Conservation (phyloP, 2,888 invertebrate genomes). For the Apodemia duryi region DNA sequence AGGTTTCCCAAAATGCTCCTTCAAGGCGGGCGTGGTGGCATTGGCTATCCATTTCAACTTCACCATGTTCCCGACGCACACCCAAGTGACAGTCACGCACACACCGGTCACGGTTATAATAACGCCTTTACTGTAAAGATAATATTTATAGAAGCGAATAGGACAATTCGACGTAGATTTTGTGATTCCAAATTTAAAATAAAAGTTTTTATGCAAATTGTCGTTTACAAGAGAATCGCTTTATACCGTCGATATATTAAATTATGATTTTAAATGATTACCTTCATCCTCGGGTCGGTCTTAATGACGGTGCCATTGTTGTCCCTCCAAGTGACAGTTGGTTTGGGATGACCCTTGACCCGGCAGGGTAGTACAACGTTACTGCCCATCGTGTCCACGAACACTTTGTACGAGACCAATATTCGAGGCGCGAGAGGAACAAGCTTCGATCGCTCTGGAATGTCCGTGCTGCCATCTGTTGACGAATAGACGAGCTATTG, state of each 20-base stretch:
- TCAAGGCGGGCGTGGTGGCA: slow-evolving; percentile 80
- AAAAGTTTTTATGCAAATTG: too few relatives aligned
- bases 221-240: too few relatives aligned
- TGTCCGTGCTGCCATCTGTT: slow-evolving; percentile 49
- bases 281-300: slow-evolving; percentile 75
- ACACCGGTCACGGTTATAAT: slow-evolving; percentile 76
- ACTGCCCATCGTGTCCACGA: slow-evolving; percentile 80
- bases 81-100: slow-evolving; percentile 76
- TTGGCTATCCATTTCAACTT: slow-evolving; percentile 75
- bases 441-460: slow-evolving; percentile 60
- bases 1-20: too few relatives aligned
- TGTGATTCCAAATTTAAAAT: too few relatives aligned
- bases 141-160: too few relatives aligned
- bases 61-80: slow-evolving; percentile 65
- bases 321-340: slow-evolving; percentile 82
- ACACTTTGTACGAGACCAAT: slow-evolving; percentile 73
- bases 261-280: slow-evolving; percentile 34
- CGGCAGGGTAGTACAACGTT: slow-evolving; percentile 85
- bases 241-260: too few relatives aligned
- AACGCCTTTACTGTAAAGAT: slow-evolving; percentile 64
- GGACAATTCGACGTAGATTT: too few relatives aligned
- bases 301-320: slow-evolving; percentile 75
- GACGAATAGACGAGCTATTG: slow-evolving; percentile 25
- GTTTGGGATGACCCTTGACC: slow-evolving; percentile 82
- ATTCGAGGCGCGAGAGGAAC: slow-evolving; percentile 73